Percentiles rank a stretch among this genome's conserved stretches.
These are phyloP conservation scores for Tyrannus savana DNA, from an alignment of 2,113 vertebrate genomes.

Conservation along the genomic window DNA sequence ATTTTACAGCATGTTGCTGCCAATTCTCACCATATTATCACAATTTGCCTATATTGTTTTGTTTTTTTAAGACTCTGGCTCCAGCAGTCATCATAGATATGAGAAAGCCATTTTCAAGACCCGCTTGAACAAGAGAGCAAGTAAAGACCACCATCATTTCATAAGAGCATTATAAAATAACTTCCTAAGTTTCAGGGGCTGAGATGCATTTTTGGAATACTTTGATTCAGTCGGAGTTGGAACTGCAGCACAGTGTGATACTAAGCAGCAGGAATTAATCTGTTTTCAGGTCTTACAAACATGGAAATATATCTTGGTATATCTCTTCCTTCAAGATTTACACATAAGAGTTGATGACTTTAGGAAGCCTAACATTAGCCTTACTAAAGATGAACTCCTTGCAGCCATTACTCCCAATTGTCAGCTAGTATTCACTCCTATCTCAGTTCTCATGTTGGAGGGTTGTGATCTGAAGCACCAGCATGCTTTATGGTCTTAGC, in stretches of 20 bases:
- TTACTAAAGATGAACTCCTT: not conserved
- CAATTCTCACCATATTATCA: not conserved
- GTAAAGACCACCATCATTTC: not conserved
- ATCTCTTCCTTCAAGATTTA: not conserved
- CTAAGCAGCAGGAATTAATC: not conserved
- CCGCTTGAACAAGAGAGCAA: not conserved
- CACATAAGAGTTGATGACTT: not conserved
- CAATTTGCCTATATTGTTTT: not conserved
- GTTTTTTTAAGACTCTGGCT: not conserved
- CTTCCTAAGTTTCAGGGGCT: not conserved
- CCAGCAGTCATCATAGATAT: not conserved
- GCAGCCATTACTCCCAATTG: not conserved
- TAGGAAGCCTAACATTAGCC: not conserved
- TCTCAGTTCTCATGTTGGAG: not conserved
- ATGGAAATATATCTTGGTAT: not conserved
- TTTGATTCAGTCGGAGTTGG: not conserved
- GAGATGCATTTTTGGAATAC: not conserved
- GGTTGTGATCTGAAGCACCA: not conserved
- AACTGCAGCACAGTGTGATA: not conserved
- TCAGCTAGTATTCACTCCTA: not conserved
- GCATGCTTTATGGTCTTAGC: not conserved
- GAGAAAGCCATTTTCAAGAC: not conserved
- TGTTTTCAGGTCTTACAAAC: not conserved
- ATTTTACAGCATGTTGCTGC: not conserved
- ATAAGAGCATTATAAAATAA: not conserved